Base-by-base conservation (phyloP, 2,888 invertebrate genomes). In the Orchestes rusci region DNA sequence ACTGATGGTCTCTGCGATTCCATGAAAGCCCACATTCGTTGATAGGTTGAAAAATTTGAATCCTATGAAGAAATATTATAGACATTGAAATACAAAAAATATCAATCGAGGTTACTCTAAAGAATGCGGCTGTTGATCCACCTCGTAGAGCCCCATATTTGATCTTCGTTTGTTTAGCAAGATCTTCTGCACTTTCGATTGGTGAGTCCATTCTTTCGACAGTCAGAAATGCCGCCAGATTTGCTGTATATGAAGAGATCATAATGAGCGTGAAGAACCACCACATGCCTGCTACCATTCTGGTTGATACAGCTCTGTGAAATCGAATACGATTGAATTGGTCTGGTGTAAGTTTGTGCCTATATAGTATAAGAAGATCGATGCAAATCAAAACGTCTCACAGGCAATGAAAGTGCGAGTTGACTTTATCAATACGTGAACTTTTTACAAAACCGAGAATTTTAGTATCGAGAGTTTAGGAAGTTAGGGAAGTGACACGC, bases 1-100 rank as follows among this genome's bases (percentile, higher is more conserved):
- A 95, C 91, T 0, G 84, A 77, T 0, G 95, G 93, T 32, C 85
- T 76, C 3, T 90, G 82, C 1, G 87, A 86, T 57, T 82, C 83
- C 96, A 96, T 97, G 58, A 88, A 85, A 0, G 88, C 83, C 90
- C 93, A 96, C 93, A 97, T 96, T 28, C 88, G 76, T 67, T 91
- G 86, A 70, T 95, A 96, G 5, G 90, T 89, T 0, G 89, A 84
- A 58, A 93, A 88, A 69, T 93, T 92, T 1, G 95, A 94, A 60
- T 92, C 92, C 87, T 92, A 59, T 30, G 38, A 36, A 30, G 18
- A 2, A 37, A 28, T 3, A n/a, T n/a, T n/a, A n/a, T n/a, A n/a
- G n/a, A n/a, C n/a, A n/a, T n/a, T n/a, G n/a, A n/a, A n/a, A 10
- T 31, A 34, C 7, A 2, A 34, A 34, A 34, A 34, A 15, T 34